Evolutionary conservation across 2,113 vertebrate species (phyloP).

Genomic region (Mobula hypostoma): DNA sequence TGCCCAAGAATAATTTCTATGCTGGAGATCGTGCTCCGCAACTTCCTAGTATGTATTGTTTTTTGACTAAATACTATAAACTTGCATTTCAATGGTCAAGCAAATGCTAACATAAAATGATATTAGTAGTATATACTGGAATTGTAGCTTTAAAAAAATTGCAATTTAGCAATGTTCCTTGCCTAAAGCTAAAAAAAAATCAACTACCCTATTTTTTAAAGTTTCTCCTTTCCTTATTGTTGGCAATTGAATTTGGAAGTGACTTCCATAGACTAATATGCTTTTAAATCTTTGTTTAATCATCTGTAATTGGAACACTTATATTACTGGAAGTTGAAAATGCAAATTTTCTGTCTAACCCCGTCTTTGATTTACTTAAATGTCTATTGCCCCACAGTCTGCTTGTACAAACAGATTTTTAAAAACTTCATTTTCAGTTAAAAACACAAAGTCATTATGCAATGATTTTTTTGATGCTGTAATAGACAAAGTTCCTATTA

Average conservation of each 20-base stretch:
- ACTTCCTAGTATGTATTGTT: constrained; percentile 78
- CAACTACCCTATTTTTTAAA: background rate
- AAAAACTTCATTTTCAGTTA: background rate
- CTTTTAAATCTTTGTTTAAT: background rate
- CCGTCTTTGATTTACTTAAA: background rate
- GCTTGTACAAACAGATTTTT: background rate
- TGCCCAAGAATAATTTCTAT: constrained; percentile 87
- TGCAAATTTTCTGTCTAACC: background rate
- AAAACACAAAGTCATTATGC: background rate
- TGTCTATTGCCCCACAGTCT: background rate
- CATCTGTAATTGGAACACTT: background rate
- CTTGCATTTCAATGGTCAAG: background rate
- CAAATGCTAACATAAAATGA: background rate
- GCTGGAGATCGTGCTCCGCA: constrained; percentile 78
- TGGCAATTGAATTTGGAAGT: background rate
- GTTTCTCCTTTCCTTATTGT: background rate
- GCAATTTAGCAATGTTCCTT: background rate
- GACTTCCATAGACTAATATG: background rate
- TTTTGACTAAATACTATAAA: background rate
- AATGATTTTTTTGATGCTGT: background rate
- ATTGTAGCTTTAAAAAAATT: background rate
- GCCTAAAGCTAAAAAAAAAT: background rate
- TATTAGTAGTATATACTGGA: background rate
- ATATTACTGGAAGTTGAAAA: background rate
- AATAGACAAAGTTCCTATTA: background rate